Evolutionary conservation across 2,113 vertebrate species (phyloP), one percentile per base, ranked within the genome.

Genomic region (Lipophrys pholis): DNA sequence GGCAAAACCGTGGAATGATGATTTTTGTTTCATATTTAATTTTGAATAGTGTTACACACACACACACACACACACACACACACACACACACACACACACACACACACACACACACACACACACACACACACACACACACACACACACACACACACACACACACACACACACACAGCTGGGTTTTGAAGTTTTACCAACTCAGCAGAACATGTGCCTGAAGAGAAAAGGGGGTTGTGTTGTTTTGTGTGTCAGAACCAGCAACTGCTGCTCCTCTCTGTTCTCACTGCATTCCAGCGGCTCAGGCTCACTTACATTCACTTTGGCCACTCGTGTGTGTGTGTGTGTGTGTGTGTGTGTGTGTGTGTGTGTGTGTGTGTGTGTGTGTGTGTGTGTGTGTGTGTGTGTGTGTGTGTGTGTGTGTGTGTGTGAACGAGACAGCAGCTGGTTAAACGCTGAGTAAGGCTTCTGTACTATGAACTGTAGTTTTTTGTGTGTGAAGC

Each of bases 121-220:
- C n/a, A n/a, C n/a, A n/a, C n/a, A n/a, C n/a, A n/a, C n/a, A n/a
- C n/a, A n/a, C n/a, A n/a, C n/a, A n/a, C n/a, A n/a, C n/a, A n/a
- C n/a, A n/a, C n/a, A n/a, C n/a, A n/a, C n/a, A n/a, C n/a, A n/a
- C n/a, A n/a, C n/a, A n/a, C n/a, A n/a, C n/a, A n/a, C n/a, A n/a
- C n/a, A n/a, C n/a, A n/a, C n/a, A n/a, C n/a, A n/a, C n/a, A 30
- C 21, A 15, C 65, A 78, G 81, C 65, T 84, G 80, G 76, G n/a
- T 64, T 15, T 76, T 67, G 21, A 30, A 66, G 73, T 88, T 86
- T 36, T 68, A 69, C 46, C n/a, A 73, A 51, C 71, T 81, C 85
- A 82, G 81, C 86, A 84, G 35, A 70, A 45, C 50, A 56, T n/a
- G n/a, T 16, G 38, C 52, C 52, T 56, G 54, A 17, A 41, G 61